phyloP scores from a whole-genome alignment of 1,140 invertebrate genomes.

The Caerostris extrusa region DNA sequence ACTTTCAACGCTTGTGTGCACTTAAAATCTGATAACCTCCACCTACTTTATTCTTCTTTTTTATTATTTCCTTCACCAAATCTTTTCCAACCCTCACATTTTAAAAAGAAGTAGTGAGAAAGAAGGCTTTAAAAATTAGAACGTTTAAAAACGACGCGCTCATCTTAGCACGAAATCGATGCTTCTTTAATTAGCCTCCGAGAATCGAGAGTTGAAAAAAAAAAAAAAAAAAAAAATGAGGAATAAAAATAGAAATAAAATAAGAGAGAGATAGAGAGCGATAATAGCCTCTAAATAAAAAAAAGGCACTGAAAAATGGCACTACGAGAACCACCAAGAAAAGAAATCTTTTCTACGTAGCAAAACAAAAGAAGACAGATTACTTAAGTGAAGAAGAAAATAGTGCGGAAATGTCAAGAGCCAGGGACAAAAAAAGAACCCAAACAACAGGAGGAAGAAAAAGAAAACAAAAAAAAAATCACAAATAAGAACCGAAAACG shows the following conservation, averaged over 20 bases:
- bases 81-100: neutral
- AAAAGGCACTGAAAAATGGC: neutral
- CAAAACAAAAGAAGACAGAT: constrained; percentile 74
- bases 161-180: constrained; percentile 61
- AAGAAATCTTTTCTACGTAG: constrained; percentile 19
- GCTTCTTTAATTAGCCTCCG: constrained; percentile 66
- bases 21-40: constrained; percentile 35
- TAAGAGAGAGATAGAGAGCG: neutral
- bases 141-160: constrained; percentile 62
- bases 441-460: neutral
- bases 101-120: neutral
- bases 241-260: constrained; percentile 11
- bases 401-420: constrained; percentile 73
- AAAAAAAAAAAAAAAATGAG: neutral
- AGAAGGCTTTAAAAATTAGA: neutral
- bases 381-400: constrained; percentile 65
- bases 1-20: constrained; percentile 35
- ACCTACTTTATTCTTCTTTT: neutral
- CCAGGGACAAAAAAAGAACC: neutral
- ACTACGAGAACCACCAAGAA: no score
- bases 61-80: neutral
- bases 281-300: neutral
- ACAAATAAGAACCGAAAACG: constrained; percentile 41
- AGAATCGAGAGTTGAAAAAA: constrained; percentile 47
- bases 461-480: neutral